phyloP scores from a whole-genome alignment of 2,113 vertebrate species.

The Cyanoramphus novaezelandiae region DNA sequence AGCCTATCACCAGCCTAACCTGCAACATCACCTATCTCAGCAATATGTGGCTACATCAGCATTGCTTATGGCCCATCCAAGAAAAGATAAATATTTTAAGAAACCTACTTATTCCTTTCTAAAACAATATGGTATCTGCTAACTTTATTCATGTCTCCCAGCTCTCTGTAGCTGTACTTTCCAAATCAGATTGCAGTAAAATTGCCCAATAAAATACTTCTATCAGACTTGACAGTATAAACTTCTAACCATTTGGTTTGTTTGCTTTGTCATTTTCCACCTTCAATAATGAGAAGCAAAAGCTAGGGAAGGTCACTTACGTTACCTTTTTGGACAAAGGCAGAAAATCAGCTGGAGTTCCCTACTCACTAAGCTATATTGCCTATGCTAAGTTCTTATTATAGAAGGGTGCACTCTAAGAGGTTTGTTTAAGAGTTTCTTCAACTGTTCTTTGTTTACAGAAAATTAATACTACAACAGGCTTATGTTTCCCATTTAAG shows the following conservation, averaged over 20 bases:
- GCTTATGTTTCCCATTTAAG: background rate
- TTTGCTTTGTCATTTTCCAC: background rate
- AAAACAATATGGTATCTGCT: background rate
- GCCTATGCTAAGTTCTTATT: background rate
- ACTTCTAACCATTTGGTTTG: background rate
- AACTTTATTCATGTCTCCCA: background rate
- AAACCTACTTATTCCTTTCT: background rate
- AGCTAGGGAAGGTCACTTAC: background rate
- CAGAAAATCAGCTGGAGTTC: background rate
- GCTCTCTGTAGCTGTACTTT: background rate
- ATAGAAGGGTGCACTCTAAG: background rate
- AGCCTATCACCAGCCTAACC: background rate
- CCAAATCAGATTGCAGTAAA: background rate
- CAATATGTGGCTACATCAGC: fast-evolving
- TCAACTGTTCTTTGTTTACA: background rate
- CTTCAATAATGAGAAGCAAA: background rate
- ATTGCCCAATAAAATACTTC: background rate
- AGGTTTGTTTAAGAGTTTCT: background rate
- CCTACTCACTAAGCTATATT: background rate
- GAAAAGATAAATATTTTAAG: background rate
- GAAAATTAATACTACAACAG: background rate
- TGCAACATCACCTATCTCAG: background rate
- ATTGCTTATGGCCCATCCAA: background rate
- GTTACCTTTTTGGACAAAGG: background rate
- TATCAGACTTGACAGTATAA: background rate